Evolutionary conservation across 2,888 invertebrate genomes (phyloP).

Genomic region (Uropetala carovei): DNA sequence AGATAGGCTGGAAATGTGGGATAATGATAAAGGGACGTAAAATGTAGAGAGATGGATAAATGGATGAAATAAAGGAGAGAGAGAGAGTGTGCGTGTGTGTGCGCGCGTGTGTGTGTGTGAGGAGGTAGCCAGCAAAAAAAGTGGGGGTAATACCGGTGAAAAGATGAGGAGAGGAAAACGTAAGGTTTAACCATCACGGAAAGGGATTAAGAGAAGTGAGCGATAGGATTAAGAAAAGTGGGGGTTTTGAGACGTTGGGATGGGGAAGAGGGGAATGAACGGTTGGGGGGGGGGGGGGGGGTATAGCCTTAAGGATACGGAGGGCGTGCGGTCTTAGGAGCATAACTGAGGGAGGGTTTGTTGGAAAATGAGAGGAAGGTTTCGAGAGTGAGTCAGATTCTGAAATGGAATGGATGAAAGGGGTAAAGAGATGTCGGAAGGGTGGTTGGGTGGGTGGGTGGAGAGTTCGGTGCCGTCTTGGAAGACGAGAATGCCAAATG

Average conservation of each 20-base stretch:
- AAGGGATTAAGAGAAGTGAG: background rate
- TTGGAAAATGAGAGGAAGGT: too few species aligned
- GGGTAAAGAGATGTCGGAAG: background rate
- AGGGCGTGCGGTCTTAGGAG: too few species aligned
- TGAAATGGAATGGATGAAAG: slow-evolving; percentile 15
- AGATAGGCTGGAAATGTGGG: too few species aligned
- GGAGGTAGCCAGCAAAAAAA: background rate
- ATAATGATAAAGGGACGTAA: too few species aligned
- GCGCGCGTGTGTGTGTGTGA: too few species aligned
- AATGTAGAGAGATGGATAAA: background rate
- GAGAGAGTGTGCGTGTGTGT: too few species aligned
- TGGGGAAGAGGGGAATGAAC: background rate
- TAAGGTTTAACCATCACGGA: background rate
- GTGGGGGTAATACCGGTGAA: background rate
- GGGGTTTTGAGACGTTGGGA: background rate
- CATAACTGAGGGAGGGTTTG: too few species aligned
- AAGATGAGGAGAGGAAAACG: background rate
- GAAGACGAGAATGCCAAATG: slow-evolving; percentile 21
- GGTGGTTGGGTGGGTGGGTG: background rate
- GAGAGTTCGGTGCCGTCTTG: background rate
- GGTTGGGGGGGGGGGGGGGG: background rate
- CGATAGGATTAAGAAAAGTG: background rate
- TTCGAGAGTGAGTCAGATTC: background rate
- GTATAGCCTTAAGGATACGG: too few species aligned
- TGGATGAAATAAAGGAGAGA: background rate